Conservation (phyloP, 2,797 vertebrate species). For the Oreortyx pictus region DNA sequence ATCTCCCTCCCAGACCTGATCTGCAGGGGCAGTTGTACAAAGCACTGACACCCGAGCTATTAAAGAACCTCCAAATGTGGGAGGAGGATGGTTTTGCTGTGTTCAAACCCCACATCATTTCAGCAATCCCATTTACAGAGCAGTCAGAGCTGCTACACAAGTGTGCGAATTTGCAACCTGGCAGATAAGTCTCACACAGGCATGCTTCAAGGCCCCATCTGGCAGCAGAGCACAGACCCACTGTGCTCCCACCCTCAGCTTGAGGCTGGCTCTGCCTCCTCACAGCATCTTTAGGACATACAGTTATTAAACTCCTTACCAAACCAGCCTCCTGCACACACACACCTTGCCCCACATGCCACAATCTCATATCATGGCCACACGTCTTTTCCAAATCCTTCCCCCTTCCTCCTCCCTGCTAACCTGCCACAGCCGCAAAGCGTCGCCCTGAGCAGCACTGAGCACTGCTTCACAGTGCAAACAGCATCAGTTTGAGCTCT, state of each 20-base stretch:
- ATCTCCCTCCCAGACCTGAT: not conserved
- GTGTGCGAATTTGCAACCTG: not conserved
- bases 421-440: not conserved
- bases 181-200: not conserved
- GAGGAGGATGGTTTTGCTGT: not conserved
- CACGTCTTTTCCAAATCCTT: not conserved
- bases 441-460: not conserved
- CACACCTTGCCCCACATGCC: not conserved
- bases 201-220: not conserved
- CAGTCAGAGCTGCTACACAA: not conserved
- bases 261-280: not conserved
- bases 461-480: not conserved
- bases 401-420: not conserved
- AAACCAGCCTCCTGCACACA: not conserved
- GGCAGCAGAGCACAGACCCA: not conserved
- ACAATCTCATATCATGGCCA: not conserved
- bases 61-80: not conserved
- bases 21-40: not conserved
- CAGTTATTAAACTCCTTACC: not conserved
- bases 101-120: not conserved
- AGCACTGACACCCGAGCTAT: not conserved
- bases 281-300: not conserved
- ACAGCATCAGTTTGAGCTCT: not conserved
- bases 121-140: not conserved
- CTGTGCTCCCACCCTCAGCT: not conserved